Base-by-base conservation (phyloP, 2,888 invertebrate genomes). In the Pyrrhia umbra region DNA sequence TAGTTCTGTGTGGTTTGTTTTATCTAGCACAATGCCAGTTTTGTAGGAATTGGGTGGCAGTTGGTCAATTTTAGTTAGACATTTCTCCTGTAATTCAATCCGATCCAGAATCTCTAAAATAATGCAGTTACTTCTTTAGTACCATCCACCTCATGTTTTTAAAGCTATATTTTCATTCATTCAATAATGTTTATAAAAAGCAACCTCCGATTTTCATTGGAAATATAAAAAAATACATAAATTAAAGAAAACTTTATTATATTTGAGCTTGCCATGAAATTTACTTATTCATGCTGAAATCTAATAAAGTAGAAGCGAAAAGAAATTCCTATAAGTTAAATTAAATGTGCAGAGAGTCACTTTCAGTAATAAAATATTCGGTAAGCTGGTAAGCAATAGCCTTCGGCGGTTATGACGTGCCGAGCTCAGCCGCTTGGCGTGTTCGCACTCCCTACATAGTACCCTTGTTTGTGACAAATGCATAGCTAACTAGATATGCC, bases 331-430 rank as follows among this genome's bases (percentile, higher is more conserved):
- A 37, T 54, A 27, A 40, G 18, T 39, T 10, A 69, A 54, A 65
- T 65, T 8, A 65, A 65, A 65, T 45, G 34, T 56, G 40, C 59
- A 39, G 50, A 64, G 37, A 70, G 50, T 65, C 65, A 65, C 34
- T 61, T 61, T 39, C 13, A 18, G 63, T 63, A 72, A 68, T 63
- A 72, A 80, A 84, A 83, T 83, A 82, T 85, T 85, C 83, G 62
- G 80, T 77, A 82, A 83, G 82, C 78, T 79, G 79, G 81, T 77
- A 81, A 80, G 86, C 87, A 85, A 89, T 90, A 84, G 89, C 84
- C 88, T 85, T 83, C 82, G 82, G 87, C 88, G 85, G 86, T 88
- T 84, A 83, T 84, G 84, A 85, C 82, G 83, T 80, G 84, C 73
- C 72, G 77, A 78, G 78, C 52, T 68, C 64, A 40, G 78, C 81